Conservation (phyloP, 2,113 vertebrate species). For the Dipodomys spectabilis region DNA sequence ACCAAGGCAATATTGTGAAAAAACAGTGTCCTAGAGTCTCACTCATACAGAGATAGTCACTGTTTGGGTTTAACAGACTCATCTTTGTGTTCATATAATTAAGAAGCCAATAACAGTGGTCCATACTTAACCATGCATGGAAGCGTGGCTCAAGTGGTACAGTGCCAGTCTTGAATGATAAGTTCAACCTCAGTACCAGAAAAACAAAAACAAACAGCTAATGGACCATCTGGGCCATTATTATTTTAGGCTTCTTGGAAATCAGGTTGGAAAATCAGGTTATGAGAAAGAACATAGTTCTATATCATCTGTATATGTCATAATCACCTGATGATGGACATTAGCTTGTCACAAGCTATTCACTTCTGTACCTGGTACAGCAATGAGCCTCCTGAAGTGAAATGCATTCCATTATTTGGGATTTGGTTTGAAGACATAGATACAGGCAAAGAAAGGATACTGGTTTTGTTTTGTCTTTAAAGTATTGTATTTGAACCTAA, state of each 20-base stretch:
- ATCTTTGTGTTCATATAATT: neutral
- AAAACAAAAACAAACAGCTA: too few species aligned
- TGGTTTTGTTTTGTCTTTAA: too few species aligned
- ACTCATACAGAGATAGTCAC: neutral
- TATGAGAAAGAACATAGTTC: accelerated
- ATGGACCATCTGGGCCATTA: too few species aligned
- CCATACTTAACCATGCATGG: neutral
- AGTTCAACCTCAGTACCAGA: too few species aligned
- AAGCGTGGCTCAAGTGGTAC: too few species aligned
- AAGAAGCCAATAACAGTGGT: neutral
- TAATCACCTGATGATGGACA: neutral
- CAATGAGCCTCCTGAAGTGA: neutral
- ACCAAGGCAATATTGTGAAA: neutral
- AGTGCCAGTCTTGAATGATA: too few species aligned
- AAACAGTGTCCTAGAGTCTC: neutral
- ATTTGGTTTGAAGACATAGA: neutral
- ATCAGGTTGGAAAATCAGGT: too few species aligned
- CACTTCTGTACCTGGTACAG: neutral
- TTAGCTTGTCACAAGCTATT: neutral
- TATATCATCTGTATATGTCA: neutral
- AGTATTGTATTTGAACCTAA: too few species aligned
- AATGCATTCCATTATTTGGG: neutral
- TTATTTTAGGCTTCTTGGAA: neutral
- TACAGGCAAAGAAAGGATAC: neutral
- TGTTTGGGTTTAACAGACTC: neutral